phyloP scores from a whole-genome alignment of 2,888 invertebrate genomes.

The Aphrophora alni region DNA sequence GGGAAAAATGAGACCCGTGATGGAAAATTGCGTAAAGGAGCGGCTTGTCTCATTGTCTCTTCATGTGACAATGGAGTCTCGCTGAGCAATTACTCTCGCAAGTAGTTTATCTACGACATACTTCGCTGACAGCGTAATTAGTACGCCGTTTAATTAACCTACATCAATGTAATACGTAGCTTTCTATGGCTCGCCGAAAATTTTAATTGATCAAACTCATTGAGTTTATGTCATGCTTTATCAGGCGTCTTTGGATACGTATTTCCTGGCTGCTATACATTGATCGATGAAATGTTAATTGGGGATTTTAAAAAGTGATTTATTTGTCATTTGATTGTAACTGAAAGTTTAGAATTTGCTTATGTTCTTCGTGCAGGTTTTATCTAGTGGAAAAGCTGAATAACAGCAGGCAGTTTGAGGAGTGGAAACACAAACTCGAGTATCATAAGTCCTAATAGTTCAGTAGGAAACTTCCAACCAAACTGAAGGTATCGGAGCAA shows the following conservation, averaged over 20 bases:
- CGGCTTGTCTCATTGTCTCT: not conserved
- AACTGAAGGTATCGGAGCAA: too few species aligned
- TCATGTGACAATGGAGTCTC: not conserved
- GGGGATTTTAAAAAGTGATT: too few species aligned
- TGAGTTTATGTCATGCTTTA: not conserved
- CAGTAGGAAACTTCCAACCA: too few species aligned
- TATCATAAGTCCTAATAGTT: too few species aligned
- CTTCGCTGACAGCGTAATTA: not conserved
- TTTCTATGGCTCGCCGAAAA: not conserved
- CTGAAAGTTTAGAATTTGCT: too few species aligned
- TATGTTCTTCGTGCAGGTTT: too few species aligned
- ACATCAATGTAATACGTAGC: not conserved
- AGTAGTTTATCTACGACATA: not conserved
- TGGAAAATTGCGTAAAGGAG: not conserved
- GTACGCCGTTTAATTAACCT: not conserved
- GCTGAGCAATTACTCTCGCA: not conserved
- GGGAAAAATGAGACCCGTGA: not conserved
- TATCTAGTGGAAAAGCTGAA: too few species aligned
- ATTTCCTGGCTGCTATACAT: not conserved
- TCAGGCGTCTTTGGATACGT: not conserved
- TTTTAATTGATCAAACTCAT: not conserved
- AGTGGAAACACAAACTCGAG: too few species aligned
- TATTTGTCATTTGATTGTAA: too few species aligned
- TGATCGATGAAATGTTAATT: too few species aligned
- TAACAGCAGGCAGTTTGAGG: too few species aligned